Percentiles rank a stretch among this genome's conserved stretches.
Evolutionary conservation across 2,113 vertebrate species (phyloP).

Genomic region (Crotalus horridus): DNA sequence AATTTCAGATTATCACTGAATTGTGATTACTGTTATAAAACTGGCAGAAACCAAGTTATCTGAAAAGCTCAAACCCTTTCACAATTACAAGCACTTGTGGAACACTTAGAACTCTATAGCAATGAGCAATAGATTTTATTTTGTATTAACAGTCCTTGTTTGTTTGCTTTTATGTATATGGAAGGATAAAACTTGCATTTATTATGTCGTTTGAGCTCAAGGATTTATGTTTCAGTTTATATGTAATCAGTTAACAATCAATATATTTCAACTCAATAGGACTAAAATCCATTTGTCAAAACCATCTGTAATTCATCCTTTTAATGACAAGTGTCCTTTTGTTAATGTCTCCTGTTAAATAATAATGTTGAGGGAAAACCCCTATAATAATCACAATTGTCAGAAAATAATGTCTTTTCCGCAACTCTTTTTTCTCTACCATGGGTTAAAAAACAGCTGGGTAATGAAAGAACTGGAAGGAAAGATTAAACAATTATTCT

Average conservation of each 20-base stretch:
- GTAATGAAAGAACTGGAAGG: background rate
- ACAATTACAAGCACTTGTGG: background rate
- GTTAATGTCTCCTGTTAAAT: conserved; percentile 24
- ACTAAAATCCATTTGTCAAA: conserved; percentile 53
- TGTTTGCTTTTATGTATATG: conserved; percentile 56
- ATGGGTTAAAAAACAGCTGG: background rate
- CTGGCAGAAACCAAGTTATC: background rate
- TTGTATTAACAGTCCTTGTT: conserved; percentile 28
- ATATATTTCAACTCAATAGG: conserved; percentile 42
- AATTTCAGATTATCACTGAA: background rate
- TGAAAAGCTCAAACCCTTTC: background rate
- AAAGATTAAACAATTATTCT: background rate
- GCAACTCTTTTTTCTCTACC: background rate
- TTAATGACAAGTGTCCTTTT: conserved; percentile 30
- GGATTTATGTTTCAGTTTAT: conserved; percentile 55
- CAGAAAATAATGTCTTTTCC: background rate
- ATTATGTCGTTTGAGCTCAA: conserved; percentile 50
- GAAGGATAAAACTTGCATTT: conserved; percentile 44
- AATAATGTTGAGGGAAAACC: background rate
- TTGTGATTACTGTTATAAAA: background rate
- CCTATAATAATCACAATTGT: background rate
- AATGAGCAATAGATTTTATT: background rate
- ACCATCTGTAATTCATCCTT: conserved; percentile 46
- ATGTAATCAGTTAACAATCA: conserved; percentile 46
- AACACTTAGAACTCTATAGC: conserved; percentile 4